A percentile compares a stretch with the other conserved stretches of the same genome.
phyloP scores from a whole-genome alignment of 1,140 invertebrate species.

The Xylocopa sonorina region DNA sequence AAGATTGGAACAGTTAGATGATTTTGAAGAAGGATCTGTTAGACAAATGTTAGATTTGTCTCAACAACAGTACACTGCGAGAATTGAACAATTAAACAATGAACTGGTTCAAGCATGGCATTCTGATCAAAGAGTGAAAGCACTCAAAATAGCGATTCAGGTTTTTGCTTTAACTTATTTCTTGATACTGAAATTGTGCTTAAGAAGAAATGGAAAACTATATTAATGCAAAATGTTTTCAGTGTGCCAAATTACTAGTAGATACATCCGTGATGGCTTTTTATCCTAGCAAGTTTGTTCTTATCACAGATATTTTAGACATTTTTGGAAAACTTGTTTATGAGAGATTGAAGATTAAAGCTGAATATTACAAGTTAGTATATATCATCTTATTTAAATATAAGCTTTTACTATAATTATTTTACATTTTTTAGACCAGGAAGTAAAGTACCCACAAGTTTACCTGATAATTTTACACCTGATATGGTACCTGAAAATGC shows the following conservation, averaged over 20 bases:
- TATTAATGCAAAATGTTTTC: conserved; percentile 70
- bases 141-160: conserved; percentile 97
- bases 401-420: not conserved
- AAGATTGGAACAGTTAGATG: conserved; percentile 95
- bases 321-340: conserved; percentile 97
- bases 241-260: conserved; percentile 96
- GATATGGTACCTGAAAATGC: conserved; percentile 93
- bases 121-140: conserved; percentile 96
- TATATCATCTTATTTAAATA: conserved; percentile 1
- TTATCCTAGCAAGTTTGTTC: conserved; percentile 98
- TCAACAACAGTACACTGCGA: conserved; percentile 94
- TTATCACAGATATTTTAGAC: conserved; percentile 97
- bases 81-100: conserved; percentile 94
- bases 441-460: conserved; percentile 81
- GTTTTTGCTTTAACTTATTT: conserved; percentile 74
- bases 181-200: conserved; percentile 14
- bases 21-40: conserved; percentile 94
- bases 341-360: conserved; percentile 91
- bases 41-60: conserved; percentile 94
- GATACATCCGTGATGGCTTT: conserved; percentile 95
- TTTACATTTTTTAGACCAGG: conserved; percentile 73
- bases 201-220: not conserved
- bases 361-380: conserved; percentile 84
- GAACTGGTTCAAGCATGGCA: conserved; percentile 96
- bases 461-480: conserved; percentile 88